Percentiles rank a stretch among this genome's conserved stretches.
Conservation (phyloP, 2,113 vertebrate species). For the Micronycteris hirsuta region DNA sequence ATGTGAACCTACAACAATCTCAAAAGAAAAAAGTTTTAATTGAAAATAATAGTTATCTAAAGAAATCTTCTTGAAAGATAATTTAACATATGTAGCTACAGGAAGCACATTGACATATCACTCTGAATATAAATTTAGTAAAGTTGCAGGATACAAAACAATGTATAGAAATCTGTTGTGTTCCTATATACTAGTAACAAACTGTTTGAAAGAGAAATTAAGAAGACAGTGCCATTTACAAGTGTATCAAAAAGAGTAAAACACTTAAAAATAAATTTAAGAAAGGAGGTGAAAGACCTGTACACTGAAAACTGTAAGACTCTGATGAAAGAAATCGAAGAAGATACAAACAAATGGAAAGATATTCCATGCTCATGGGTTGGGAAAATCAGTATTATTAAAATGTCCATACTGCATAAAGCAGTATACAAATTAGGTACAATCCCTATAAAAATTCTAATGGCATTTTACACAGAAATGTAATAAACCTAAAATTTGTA, state of each 20-base stretch:
- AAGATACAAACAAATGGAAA: neutral
- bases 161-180: neutral
- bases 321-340: neutral
- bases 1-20: neutral
- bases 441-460: neutral
- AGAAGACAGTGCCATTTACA: neutral
- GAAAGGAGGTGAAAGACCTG: neutral
- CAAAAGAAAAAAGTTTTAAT: slow-evolving; percentile 23
- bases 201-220: neutral
- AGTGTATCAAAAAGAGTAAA: neutral
- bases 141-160: neutral
- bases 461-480: neutral
- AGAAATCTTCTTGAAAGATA: neutral
- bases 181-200: neutral
- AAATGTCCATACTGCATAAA: neutral
- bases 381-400: neutral
- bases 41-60: slow-evolving; percentile 17
- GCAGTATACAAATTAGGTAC: neutral
- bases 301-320: neutral
- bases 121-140: neutral
- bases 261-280: neutral
- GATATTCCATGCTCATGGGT: neutral
- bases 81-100: neutral
- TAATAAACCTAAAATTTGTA: neutral
- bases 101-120: neutral